Percentiles rank a stretch among this genome's conserved stretches.
phyloP scores from a whole-genome alignment of 2,113 vertebrate species.

The Alosa alosa region DNA sequence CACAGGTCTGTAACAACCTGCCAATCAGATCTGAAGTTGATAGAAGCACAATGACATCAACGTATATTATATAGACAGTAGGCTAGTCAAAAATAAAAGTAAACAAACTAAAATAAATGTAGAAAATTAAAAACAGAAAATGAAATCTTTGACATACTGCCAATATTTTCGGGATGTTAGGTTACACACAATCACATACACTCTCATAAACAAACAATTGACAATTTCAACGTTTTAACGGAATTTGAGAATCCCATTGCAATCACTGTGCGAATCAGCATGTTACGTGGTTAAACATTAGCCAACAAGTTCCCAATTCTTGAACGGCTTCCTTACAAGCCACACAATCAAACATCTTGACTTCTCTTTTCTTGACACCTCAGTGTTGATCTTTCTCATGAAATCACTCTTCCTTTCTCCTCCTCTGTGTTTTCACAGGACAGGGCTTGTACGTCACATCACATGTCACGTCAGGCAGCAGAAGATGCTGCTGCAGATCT shows the following conservation, averaged over 20 bases:
- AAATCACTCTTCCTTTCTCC: constrained; percentile 35
- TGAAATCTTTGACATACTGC: neutral
- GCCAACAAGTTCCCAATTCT: constrained; percentile 26
- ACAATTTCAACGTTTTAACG: neutral
- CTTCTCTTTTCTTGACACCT: constrained; percentile 52
- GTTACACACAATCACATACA: neutral
- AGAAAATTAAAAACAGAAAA: neutral
- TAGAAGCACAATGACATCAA: neutral
- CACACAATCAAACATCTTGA: constrained; percentile 36
- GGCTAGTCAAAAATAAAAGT: too few relatives aligned
- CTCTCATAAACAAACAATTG: constrained; percentile 42
- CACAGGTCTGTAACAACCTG: neutral
- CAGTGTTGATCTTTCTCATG: constrained; percentile 31
- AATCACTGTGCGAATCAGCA: neutral
- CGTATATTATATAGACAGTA: too few relatives aligned
- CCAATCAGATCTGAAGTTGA: neutral
- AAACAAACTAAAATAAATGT: neutral
- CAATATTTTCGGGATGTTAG: neutral
- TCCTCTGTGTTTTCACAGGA: neutral
- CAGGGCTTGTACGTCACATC: neutral
- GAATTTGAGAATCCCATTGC: constrained; percentile 1
- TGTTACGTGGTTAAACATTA: constrained; percentile 41
- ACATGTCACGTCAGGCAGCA: neutral
- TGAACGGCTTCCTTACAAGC: constrained; percentile 38
- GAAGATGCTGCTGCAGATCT: neutral